phyloP scores from a whole-genome alignment of 2,888 invertebrate species.

The Cantharis rustica region DNA sequence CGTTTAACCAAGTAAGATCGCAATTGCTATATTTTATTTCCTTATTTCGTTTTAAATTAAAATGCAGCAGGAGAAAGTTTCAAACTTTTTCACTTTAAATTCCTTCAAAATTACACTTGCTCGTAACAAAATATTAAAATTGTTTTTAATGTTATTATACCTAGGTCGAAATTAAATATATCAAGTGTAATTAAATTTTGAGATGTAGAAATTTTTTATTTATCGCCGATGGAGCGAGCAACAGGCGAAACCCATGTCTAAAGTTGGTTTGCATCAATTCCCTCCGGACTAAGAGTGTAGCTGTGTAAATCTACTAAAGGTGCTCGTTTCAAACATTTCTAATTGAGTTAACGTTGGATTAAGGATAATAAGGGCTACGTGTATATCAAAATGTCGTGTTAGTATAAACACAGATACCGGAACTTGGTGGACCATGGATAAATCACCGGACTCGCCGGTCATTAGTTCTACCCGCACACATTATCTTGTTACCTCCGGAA shows the following conservation, averaged over 20 bases:
- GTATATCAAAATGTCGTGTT: constrained; percentile 52
- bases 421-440: constrained; percentile 50
- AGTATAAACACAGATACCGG: constrained; percentile 52
- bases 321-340: constrained; percentile 42
- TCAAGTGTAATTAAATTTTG: not conserved
- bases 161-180: not conserved
- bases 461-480: constrained; percentile 55
- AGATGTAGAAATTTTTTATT: not conserved
- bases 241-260: not conserved
- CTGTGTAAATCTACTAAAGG: constrained; percentile 27
- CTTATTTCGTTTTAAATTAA: not conserved
- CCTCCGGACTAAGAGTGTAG: constrained; percentile 9
- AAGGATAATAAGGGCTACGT: constrained; percentile 52
- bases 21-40: not conserved
- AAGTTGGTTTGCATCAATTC: constrained; percentile 5
- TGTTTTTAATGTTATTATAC: not conserved
- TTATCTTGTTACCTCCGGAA: constrained; percentile 53
- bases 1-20: not conserved
- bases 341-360: constrained; percentile 53
- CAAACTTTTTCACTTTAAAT: not conserved
- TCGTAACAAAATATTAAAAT: not conserved
- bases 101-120: not conserved
- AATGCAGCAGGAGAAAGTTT: not conserved
- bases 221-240: not conserved
- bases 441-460: constrained; percentile 57